Percentiles rank a stretch among this genome's conserved stretches.
These are phyloP conservation scores for Syrrhaptes paradoxus DNA, from an alignment of 2,113 vertebrate genomes.

Conservation along the genomic window DNA sequence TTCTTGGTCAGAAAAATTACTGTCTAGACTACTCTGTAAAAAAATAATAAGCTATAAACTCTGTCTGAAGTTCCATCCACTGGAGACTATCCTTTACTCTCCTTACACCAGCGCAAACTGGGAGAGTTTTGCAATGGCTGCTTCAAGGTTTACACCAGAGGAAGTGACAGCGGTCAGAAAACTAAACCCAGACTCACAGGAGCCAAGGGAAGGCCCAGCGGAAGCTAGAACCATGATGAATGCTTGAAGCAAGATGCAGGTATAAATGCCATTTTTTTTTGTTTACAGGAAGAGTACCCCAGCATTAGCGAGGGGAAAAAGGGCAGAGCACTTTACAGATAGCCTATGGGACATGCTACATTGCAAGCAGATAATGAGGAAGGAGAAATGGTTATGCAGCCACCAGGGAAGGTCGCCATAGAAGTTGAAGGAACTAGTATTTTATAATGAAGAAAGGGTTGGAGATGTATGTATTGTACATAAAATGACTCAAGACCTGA, in stretches of 20 bases:
- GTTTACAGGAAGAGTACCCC: neutral
- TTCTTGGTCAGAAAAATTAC: neutral
- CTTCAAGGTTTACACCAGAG: neutral
- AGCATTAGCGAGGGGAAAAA: neutral
- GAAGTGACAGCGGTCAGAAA: neutral
- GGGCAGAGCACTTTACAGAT: neutral
- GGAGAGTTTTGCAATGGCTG: neutral
- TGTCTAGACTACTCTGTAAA: neutral
- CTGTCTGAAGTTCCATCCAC: neutral
- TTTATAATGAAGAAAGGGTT: neutral
- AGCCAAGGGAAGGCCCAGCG: neutral
- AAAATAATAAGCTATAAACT: neutral
- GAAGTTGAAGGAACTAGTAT: neutral
- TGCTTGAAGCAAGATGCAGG: neutral
- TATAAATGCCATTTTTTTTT: neutral
- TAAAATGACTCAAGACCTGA: neutral
- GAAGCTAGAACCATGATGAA: neutral
- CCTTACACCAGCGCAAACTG: rapidly evolving
- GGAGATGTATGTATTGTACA: neutral
- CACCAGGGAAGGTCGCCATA: neutral
- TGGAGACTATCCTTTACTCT: neutral
- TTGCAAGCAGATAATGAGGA: neutral
- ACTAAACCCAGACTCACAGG: neutral
- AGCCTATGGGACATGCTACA: neutral
- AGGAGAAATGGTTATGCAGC: neutral